Conservation (phyloP, 2,888 invertebrate species). For the Volucella inanis region DNA sequence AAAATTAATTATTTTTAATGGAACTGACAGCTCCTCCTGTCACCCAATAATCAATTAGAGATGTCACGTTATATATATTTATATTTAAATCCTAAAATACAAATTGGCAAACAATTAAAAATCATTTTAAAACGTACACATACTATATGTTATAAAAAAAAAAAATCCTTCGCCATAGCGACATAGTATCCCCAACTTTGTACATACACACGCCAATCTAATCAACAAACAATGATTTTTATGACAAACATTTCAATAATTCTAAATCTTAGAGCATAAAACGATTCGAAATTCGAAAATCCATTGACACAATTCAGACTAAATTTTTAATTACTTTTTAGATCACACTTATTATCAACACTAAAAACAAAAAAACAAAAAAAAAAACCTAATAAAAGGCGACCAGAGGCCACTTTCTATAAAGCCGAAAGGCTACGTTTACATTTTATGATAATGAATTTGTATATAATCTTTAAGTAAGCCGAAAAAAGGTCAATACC, state of each 20-base stretch:
- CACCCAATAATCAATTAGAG: too few species aligned
- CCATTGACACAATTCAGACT: slow-evolving; percentile 16
- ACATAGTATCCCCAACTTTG: not conserved
- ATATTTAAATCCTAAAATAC: not conserved
- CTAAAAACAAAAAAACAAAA: not conserved
- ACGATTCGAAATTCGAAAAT: not conserved
- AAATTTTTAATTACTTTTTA: not conserved
- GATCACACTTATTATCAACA: slow-evolving; percentile 1
- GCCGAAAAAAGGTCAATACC: not conserved
- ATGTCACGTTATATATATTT: not conserved
- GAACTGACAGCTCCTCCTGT: too few species aligned
- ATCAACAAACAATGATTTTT: slow-evolving; percentile 47
- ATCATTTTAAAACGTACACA: slow-evolving; percentile 9
- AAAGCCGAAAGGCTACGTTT: not conserved
- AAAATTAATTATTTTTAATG: too few species aligned
- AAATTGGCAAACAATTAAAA: slow-evolving; percentile 29
- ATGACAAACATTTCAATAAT: slow-evolving; percentile 44
- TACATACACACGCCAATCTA: slow-evolving; percentile 8
- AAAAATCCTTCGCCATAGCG: not conserved
- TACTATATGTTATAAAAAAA: not conserved
- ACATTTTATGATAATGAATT: slow-evolving; percentile 36
- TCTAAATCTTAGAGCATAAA: slow-evolving; percentile 18
- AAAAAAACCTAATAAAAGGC: too few species aligned
- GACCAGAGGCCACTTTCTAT: not conserved
- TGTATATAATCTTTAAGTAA: slow-evolving; percentile 20